Base-by-base conservation (phyloP, 2,797 vertebrate species). In the Crocidura indochinensis region DNA sequence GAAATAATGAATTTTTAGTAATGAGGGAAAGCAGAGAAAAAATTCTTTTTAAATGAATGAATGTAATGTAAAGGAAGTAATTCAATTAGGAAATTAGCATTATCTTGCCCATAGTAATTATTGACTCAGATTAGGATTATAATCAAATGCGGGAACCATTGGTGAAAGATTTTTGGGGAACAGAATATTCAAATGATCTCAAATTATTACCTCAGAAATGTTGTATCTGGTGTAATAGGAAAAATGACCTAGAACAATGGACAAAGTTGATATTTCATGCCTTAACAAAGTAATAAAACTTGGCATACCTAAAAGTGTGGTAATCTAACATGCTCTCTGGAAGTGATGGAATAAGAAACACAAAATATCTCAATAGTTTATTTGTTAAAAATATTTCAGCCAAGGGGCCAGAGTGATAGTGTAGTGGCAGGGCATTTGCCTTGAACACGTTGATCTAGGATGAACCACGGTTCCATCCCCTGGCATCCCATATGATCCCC, bases 1-100 rank as follows among this genome's bases (percentile, higher is more conserved):
- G 65, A 87, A 84, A 72, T 93, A 29, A 11, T 51, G 24, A 49
- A 22, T 84, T 91, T 49, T 76, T 51, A 89, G 38, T 65, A 49
- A 51, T 79, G 56, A 53, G 75, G 38, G 2, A 12, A n/a, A 47
- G n/a, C 31, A n/a, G 69, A 1, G 44, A 47, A 24, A 15, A 17
- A 79, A 84, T 19, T 3, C 77, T 77, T 77, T 82, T 60, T 44
- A 38, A 71, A 22, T 80, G 60, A 84, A 87, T 72, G 9, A 86
- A 91, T 38, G 53, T 84, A 91, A 73, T 51, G 11, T 62, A 90
- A 26, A n/a, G 60, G 10, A 2, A 46, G 29, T 68, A 62, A 80
- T 47, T 20, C 20, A 74, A 49, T 65, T 44, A 88, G 64, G 85
- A 60, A 83, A 84, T 83, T 38, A 72, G 10, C 3, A 81, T 82